A percentile compares a stretch with the other conserved stretches of the same genome.
Evolutionary conservation across 1,140 invertebrate species (phyloP).

Genomic region (Zophobas atratus): DNA sequence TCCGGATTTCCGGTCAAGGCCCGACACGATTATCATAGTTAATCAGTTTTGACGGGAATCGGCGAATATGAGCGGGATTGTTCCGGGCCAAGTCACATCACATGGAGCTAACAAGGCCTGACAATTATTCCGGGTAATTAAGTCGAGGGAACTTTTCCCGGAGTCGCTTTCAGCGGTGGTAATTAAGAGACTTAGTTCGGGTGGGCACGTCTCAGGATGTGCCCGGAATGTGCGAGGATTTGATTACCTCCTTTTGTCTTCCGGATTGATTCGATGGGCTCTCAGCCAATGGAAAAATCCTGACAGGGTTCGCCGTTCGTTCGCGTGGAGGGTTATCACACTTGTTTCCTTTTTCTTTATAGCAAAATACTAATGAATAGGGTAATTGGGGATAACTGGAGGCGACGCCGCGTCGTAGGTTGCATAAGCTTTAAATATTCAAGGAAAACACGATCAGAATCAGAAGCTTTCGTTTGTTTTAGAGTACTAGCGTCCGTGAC

Average conservation of each 20-base stretch:
- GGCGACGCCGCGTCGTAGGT: no score
- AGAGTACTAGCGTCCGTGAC: no score
- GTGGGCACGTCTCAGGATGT: conserved; percentile 62
- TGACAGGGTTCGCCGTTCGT: no score
- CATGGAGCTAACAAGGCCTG: conserved; percentile 66
- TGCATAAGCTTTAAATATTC: no score
- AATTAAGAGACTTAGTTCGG: conserved; percentile 65
- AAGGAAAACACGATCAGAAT: no score
- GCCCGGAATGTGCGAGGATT: conserved; percentile 65
- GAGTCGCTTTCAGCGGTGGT: conserved; percentile 64
- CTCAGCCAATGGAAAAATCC: background rate
- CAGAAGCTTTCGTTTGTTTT: no score
- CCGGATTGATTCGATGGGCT: conserved; percentile 5
- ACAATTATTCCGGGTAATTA: conserved; percentile 69
- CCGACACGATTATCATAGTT: conserved; percentile 4
- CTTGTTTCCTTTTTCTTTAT: no score
- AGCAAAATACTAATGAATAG: no score
- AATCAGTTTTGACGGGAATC: conserved; percentile 29
- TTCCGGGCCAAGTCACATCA: conserved; percentile 41
- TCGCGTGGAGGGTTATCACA: no score
- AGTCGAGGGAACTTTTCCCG: conserved; percentile 65
- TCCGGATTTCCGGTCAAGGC: conserved; percentile 32
- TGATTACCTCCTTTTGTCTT: conserved; percentile 63
- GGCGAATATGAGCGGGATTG: conserved; percentile 34
- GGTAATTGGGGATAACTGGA: no score